Conservation (phyloP, 2,113 vertebrate species). For the Vicugna pacos region DNA sequence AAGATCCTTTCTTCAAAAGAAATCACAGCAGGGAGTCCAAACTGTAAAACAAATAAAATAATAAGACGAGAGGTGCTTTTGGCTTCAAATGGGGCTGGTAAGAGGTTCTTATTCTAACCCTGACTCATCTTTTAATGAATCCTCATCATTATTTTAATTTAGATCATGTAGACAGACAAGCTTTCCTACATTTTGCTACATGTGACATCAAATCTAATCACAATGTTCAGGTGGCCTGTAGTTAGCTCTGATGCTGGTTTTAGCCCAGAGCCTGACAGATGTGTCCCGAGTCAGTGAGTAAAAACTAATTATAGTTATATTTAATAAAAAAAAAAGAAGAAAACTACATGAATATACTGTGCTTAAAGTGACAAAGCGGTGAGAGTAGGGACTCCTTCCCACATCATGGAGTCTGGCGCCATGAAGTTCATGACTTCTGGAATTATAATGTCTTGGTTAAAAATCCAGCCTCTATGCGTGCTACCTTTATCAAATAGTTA, state of each 20-base stretch:
- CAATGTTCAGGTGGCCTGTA: neutral
- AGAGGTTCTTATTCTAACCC: neutral
- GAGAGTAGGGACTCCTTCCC: neutral
- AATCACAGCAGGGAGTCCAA: neutral
- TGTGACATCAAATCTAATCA: neutral
- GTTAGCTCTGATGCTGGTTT: neutral
- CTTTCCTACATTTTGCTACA: neutral
- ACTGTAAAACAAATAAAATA: slow-evolving; percentile 4
- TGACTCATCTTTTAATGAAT: neutral
- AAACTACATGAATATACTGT: neutral
- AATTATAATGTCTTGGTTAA: neutral
- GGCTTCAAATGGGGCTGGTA: neutral
- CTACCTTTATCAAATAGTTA: neutral
- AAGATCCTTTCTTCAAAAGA: neutral
- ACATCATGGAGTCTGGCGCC: neutral
- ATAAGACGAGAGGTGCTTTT: neutral
- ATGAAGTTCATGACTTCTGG: neutral
- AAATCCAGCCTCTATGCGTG: neutral
- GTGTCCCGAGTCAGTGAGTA: neutral
- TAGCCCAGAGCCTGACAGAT: neutral
- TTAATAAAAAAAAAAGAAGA: neutral
- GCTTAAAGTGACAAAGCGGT: neutral
- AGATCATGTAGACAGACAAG: neutral
- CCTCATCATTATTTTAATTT: neutral
- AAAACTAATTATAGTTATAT: neutral